Conservation (phyloP, 2,888 invertebrate genomes). For the Drosophila siamana region DNA sequence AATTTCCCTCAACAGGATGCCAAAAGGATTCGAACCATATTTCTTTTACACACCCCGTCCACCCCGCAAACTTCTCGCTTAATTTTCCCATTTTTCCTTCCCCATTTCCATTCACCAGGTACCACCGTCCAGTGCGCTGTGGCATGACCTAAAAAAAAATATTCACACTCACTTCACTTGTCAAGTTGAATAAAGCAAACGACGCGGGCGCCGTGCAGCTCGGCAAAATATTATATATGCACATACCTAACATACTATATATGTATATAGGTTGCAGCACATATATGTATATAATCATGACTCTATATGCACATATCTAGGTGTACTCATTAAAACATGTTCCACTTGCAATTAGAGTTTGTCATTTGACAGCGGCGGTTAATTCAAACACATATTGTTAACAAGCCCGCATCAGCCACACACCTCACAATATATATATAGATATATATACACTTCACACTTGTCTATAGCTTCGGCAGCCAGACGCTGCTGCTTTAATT, state of each 20-base stretch:
- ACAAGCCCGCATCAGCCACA: slow-evolving; percentile 35
- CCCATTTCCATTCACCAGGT: slow-evolving; percentile 48
- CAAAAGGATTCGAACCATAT: slow-evolving; percentile 78
- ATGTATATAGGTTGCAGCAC: slow-evolving; percentile 10
- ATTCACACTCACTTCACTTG: slow-evolving; percentile 80
- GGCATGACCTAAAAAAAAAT: slow-evolving; percentile 77
- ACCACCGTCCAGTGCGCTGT: slow-evolving; percentile 66
- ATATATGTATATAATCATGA: slow-evolving; percentile 17
- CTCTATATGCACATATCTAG: not conserved
- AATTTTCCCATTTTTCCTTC: slow-evolving; percentile 25
- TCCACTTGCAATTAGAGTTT: slow-evolving; percentile 78
- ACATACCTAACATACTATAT: slow-evolving; percentile 35
- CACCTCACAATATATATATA: not conserved
- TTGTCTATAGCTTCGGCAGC: slow-evolving; percentile 1
- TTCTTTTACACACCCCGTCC: slow-evolving; percentile 28
- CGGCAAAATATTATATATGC: slow-evolving; percentile 21
- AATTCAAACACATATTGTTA: slow-evolving; percentile 63
- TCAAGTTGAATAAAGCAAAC: slow-evolving; percentile 72
- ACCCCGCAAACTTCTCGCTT: slow-evolving; percentile 1
- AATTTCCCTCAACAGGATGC: slow-evolving; percentile 75
- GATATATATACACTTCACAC: not conserved
- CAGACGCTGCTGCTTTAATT: slow-evolving; percentile 31
- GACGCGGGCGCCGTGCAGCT: slow-evolving; percentile 30
- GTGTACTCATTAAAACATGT: slow-evolving; percentile 71
- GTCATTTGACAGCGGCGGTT: slow-evolving; percentile 70